Conservation (phyloP, 1,140 invertebrate species). For the Drosophila kohkoa region DNA sequence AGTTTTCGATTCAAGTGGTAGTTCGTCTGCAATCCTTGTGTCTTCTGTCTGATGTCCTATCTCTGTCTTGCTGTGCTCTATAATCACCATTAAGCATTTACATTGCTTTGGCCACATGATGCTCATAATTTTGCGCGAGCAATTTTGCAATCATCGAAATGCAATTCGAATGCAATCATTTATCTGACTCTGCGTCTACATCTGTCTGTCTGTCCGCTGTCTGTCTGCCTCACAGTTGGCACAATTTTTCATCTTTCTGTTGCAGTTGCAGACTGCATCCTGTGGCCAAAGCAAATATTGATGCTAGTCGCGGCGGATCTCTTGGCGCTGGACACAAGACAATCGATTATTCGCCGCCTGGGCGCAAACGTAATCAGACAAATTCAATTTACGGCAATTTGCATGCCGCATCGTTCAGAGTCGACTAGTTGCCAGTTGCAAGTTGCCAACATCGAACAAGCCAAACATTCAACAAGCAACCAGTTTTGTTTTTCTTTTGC, state of each 20-base stretch:
- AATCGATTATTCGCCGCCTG: constrained; percentile 66
- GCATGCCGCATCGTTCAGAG: constrained; percentile 56
- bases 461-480: constrained; percentile 13
- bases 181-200: constrained; percentile 49
- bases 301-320: constrained; percentile 31
- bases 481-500: constrained; percentile 6
- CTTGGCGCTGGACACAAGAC: constrained; percentile 48
- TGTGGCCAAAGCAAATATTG: constrained; percentile 70
- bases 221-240: constrained; percentile 41
- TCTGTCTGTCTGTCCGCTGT: constrained; percentile 15
- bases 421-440: constrained; percentile 24
- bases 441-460: constrained; percentile 16
- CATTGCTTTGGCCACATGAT: constrained; percentile 58
- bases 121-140: constrained; percentile 65
- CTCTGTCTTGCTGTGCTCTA: constrained; percentile 43
- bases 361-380: constrained; percentile 80
- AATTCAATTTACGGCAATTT: constrained; percentile 83
- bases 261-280: constrained; percentile 9
- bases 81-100: constrained; percentile 68
- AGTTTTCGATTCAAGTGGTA: not conserved
- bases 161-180: constrained; percentile 82
- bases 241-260: constrained; percentile 70
- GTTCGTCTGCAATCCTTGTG: not conserved
- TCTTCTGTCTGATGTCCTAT: not conserved
- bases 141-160: constrained; percentile 82